Evolutionary conservation across 1,140 invertebrate species (phyloP), one percentile per base, ranked within the genome.

Genomic region (Drepana arcuata): DNA sequence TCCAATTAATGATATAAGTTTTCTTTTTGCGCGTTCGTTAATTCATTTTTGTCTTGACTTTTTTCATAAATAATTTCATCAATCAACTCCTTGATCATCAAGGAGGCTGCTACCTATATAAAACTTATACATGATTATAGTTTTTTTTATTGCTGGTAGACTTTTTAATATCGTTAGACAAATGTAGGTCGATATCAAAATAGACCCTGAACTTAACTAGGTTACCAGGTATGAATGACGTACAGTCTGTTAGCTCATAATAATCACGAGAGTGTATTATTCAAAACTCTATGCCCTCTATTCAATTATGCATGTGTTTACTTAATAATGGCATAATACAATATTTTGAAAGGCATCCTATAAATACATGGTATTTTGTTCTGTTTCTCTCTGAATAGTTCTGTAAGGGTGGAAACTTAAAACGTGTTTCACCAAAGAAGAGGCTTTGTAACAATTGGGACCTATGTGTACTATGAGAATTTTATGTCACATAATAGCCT

Each of bases 291-390:
- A 35, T 42, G 21, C 35, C 30, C 27, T 18, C 10, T 4, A n/a
- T 7, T 2, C 14, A 30, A 34, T 45, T 45, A 45, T 40, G 32
- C 16, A 26, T 13, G 28, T 32, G 16, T 25, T 39, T 34, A 25
- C 9, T 21, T 45, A 45, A 39, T 46, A 40, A 35, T 24, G 32
- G 36, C 32, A 32, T 40, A 40, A 46, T 46, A 27, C 25, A 12
- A 31, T 12, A 46, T 34, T 46, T 38, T 31, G 30, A 44, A 37
- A 37, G 41, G 29, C 5, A 18, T 35, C 25, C 25, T 40, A 40
- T 12, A 46, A 38, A 34, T 37, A 32, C 28, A 14, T n/a, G n/a
- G 31, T 14, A 26, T 14, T 43, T 37, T 30, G 25, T n/a, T n/a
- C n/a, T n/a, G n/a, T n/a, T n/a, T n/a, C n/a, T n/a, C n/a, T n/a